Base-by-base conservation (phyloP, 2,797 vertebrate genomes). In the Semaprochilodus insignis region DNA sequence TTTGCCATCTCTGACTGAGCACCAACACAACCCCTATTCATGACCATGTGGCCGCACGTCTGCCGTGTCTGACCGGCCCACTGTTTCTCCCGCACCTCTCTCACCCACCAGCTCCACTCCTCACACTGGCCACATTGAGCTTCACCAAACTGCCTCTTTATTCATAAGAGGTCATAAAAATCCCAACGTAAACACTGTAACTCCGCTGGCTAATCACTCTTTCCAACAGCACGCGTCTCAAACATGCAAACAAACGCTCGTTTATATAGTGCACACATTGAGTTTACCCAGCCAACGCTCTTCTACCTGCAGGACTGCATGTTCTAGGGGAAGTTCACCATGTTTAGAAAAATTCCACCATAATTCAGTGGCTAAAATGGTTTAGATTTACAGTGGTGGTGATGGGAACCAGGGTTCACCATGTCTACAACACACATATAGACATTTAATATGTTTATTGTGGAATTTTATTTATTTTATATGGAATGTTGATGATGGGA, bases 21-120 rank as follows among this genome's bases (percentile, higher is more conserved):
- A 81, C 79, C 51, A 87, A 86, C 83, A 88, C 80, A 88, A 83
- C 77, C 72, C 63, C 82, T 79, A 85, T 88, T 88, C 87, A 88
- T 79, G n/a, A n/a, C 55, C 78, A 62, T 65, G 70, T 70, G 73
- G 25, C 34, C 76, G 66, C 62, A 78, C 48, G 63, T 51, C 60
- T 63, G 52, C 40, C 70, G 66, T 34, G 63, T 71, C 48, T 57
- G 73, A 81, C 67, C 63, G 74, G 57, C 48, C 73, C 84, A 66
- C 52, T 27, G 72, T 25, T 59, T 55, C 66, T 72, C 81, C 63
- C 59, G 34, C 67, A 54, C 77, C 66, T 21, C 67, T 60, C 80
- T 63, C 80, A 77, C 81, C 48, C 48, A 2, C 21, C 1, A 4
- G 51, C 60, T 78, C 62, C 78, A 63, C 51, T 21, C 34, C 80